Evolutionary conservation across 2,888 invertebrate species (phyloP).

Genomic region (Thereva unica): DNA sequence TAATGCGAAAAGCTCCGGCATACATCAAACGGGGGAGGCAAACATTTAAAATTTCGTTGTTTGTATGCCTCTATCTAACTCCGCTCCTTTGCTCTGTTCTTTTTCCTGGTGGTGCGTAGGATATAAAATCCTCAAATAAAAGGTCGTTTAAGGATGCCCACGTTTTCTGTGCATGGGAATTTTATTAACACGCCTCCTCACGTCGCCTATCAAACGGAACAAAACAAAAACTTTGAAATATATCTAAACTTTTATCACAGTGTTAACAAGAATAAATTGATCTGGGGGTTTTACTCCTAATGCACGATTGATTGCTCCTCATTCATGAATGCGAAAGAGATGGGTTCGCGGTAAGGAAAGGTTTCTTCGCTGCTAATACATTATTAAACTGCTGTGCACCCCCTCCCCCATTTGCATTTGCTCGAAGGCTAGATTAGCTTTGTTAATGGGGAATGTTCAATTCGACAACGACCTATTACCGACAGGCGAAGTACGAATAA

Average conservation of each 20-base stretch:
- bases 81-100: not conserved
- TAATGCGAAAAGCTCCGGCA: conserved; percentile 14
- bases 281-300: conserved; percentile 38
- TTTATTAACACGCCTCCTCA: conserved; percentile 26
- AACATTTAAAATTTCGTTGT: conserved; percentile 9
- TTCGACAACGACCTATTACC: too few species aligned
- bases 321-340: too few species aligned
- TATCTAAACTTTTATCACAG: conserved; percentile 36
- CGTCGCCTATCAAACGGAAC: not conserved
- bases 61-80: conserved; percentile 22
- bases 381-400: too few species aligned
- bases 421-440: too few species aligned
- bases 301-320: conserved; percentile 36
- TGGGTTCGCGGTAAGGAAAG: too few species aligned
- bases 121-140: conserved; percentile 2
- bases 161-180: conserved; percentile 18
- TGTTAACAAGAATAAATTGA: conserved; percentile 38
- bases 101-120: too few species aligned
- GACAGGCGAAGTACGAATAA: too few species aligned
- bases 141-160: conserved; percentile 6
- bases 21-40: conserved; percentile 22
- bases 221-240: conserved; percentile 27
- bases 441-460: too few species aligned
- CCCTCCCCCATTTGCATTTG: too few species aligned
- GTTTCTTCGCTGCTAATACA: too few species aligned